Evolutionary conservation across 2,797 vertebrate species (phyloP).

Genomic region (Scyliorhinus canicula): DNA sequence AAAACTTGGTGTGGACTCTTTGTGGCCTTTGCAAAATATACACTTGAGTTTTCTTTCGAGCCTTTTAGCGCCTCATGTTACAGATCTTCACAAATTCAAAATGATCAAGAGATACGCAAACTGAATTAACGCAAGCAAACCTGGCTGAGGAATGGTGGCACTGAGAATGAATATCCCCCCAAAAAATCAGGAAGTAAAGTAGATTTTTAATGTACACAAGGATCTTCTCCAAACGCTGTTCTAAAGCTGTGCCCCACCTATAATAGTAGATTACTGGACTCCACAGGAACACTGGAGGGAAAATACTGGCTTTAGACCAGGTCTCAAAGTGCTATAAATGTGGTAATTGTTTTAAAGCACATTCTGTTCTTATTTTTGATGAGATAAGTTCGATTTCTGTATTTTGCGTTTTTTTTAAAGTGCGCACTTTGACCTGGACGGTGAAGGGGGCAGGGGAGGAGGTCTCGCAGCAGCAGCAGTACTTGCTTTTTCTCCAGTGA

Average conservation of each 20-base stretch:
- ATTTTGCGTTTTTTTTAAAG: not conserved
- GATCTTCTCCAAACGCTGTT: not conserved
- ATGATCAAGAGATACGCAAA: not conserved
- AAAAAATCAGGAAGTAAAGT: not conserved
- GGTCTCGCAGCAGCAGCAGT: not conserved
- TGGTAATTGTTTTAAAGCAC: not conserved
- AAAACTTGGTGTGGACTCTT: no score
- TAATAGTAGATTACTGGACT: not conserved
- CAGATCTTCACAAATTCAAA: slow-evolving; percentile 1
- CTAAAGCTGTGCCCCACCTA: not conserved
- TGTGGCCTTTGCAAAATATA: no score
- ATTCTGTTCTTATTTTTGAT: not conserved
- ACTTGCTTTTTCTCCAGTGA: not conserved
- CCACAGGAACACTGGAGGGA: not conserved
- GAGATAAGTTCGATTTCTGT: not conserved
- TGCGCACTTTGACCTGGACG: not conserved
- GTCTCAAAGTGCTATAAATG: not conserved
- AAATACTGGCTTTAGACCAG: not conserved
- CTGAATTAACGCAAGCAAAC: not conserved
- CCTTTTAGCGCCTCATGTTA: not conserved
- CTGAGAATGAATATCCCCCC: not conserved
- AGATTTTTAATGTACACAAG: not conserved
- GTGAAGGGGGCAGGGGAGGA: not conserved
- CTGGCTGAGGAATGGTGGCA: not conserved
- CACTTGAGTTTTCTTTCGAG: not conserved